A percentile compares a stretch with the other conserved stretches of the same genome.
phyloP scores from a whole-genome alignment of 2,888 invertebrate species.

The Suillia variegata region DNA sequence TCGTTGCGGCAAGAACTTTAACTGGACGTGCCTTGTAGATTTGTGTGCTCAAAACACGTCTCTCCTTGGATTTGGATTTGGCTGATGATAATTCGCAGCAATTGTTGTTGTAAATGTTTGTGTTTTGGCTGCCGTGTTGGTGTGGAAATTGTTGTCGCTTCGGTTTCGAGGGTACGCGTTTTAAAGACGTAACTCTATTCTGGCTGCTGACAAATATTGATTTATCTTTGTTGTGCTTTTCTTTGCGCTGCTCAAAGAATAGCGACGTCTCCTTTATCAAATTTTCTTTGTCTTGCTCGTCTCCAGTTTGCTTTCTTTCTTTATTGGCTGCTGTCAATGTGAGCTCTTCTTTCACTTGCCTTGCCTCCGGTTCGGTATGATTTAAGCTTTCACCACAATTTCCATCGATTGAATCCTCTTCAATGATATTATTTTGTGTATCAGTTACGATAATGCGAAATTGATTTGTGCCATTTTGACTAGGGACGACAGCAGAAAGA shows the following conservation, averaged over 20 bases:
- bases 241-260: too few relatives aligned
- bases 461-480: slow-evolving; percentile 24
- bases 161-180: slow-evolving; percentile 39
- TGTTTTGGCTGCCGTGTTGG: slow-evolving; percentile 10
- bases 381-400: slow-evolving; percentile 10
- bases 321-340: too few relatives aligned
- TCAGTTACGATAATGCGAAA: slow-evolving; percentile 60
- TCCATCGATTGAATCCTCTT: slow-evolving; percentile 55
- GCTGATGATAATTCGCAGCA: slow-evolving; percentile 24
- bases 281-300: too few relatives aligned
- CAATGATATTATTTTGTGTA: slow-evolving; percentile 57
- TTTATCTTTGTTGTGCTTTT: too few relatives aligned
- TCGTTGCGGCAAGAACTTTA: slow-evolving; percentile 48
- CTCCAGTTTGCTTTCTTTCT: too few relatives aligned
- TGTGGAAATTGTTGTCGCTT: slow-evolving; percentile 30
- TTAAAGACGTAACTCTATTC: slow-evolving; percentile 29
- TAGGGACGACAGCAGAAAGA: neutral
- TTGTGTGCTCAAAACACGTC: slow-evolving; percentile 49
- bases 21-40: slow-evolving; percentile 56
- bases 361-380: neutral
- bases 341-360: slow-evolving; percentile 16
- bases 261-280: too few relatives aligned
- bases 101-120: slow-evolving; percentile 21
- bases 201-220: slow-evolving; percentile 17
- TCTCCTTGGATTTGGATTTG: slow-evolving; percentile 45